Percentiles rank a stretch among this genome's conserved stretches.
These are phyloP conservation scores for Diphyllodes magnificus DNA, from an alignment of 2,113 vertebrate genomes.

Conservation along the genomic window DNA sequence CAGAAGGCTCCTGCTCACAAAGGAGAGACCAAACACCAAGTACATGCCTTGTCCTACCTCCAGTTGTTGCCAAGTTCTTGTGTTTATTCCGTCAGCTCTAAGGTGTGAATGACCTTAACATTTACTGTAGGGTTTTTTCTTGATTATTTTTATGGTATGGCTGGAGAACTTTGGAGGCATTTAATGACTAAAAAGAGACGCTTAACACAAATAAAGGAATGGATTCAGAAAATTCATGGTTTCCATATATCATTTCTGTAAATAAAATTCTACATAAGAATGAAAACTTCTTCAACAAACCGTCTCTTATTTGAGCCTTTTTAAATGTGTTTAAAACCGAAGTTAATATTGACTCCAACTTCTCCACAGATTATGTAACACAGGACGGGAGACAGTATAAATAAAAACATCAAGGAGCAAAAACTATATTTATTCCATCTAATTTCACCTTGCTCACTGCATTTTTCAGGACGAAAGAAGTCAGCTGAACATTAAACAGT, in stretches of 20 bases:
- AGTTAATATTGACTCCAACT: not conserved
- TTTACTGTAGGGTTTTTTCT: not conserved
- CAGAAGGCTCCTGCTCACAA: not conserved
- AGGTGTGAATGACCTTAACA: not conserved
- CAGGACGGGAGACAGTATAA: not conserved
- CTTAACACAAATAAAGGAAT: not conserved
- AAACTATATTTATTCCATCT: not conserved
- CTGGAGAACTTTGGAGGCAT: not conserved
- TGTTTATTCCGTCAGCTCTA: not conserved
- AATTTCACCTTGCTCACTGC: not conserved
- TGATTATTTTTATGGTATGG: not conserved
- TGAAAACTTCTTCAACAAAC: not conserved
- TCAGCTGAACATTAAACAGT: not conserved
- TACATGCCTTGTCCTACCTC: not conserved
- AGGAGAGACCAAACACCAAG: not conserved
- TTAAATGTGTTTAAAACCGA: not conserved
- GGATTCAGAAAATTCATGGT: not conserved
- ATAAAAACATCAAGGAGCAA: not conserved
- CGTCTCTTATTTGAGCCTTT: not conserved
- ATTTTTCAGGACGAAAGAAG: not conserved
- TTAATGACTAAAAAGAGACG: not conserved
- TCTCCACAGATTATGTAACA: not conserved
- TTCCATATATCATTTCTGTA: not conserved
- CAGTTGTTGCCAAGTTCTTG: not conserved
- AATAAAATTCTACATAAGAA: not conserved